Evolutionary conservation across 1,140 invertebrate genomes (phyloP).

Genomic region (Episyrphus balteatus): DNA sequence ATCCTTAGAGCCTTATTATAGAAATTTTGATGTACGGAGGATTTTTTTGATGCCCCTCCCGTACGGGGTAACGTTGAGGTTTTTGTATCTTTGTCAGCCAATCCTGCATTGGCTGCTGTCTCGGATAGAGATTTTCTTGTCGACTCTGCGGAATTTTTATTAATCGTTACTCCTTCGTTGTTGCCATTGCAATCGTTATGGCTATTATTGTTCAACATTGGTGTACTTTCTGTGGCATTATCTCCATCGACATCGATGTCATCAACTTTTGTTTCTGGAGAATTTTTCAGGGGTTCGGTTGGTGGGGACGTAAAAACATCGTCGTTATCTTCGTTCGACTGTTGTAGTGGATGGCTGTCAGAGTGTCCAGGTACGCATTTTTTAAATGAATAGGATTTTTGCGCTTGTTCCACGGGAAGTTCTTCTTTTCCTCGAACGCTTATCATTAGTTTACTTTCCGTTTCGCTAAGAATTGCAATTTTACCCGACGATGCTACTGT

Average conservation of each 20-base stretch:
- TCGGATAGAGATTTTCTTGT: background rate
- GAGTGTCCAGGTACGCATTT: slow-evolving; percentile 28
- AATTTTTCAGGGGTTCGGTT: background rate
- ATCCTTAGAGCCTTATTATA: slow-evolving; percentile 33
- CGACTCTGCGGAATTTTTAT: background rate
- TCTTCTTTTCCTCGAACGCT: slow-evolving; percentile 58
- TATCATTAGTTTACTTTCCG: slow-evolving; percentile 38
- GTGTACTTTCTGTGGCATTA: slow-evolving; percentile 6
- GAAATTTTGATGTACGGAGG: slow-evolving; percentile 19
- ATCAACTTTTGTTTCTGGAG: slow-evolving; percentile 1
- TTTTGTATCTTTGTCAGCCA: slow-evolving; percentile 4
- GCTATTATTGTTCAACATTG: background rate
- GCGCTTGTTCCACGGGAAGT: slow-evolving; percentile 40
- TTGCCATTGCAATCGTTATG: slow-evolving; percentile 36
- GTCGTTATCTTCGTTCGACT: background rate
- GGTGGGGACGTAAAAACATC: background rate
- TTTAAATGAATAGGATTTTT: slow-evolving; percentile 14
- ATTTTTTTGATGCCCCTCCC: slow-evolving; percentile 12
- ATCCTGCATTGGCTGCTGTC: background rate
- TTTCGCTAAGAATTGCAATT: slow-evolving; percentile 35
- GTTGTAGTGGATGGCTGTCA: slow-evolving; percentile 30
- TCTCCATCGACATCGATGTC: slow-evolving; percentile 15
- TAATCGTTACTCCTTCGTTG: slow-evolving; percentile 18
- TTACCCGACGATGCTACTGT: slow-evolving; percentile 16
- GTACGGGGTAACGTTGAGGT: slow-evolving; percentile 24